These are phyloP conservation scores for Crocallis elinguaria DNA, from an alignment of 2,888 invertebrate genomes.

Conservation along the genomic window DNA sequence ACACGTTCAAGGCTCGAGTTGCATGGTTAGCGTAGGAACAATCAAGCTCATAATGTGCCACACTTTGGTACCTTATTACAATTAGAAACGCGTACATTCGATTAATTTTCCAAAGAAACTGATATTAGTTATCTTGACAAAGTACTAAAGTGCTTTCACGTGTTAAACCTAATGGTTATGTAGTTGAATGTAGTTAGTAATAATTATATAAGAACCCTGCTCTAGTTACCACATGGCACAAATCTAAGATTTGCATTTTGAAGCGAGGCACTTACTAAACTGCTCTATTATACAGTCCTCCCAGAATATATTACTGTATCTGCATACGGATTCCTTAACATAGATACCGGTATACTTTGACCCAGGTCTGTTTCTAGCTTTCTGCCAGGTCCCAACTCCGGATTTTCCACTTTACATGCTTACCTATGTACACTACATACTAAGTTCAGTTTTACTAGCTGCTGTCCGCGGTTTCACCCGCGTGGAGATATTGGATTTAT, in stretches of 20 bases:
- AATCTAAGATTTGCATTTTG: not conserved
- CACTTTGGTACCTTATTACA: not conserved
- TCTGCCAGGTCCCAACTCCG: too few species aligned
- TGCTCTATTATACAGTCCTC: not conserved
- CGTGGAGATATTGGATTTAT: too few species aligned
- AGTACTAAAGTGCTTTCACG: not conserved
- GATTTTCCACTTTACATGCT: too few species aligned
- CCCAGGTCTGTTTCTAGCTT: too few species aligned
- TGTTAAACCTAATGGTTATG: not conserved
- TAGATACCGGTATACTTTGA: too few species aligned
- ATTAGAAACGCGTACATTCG: not conserved
- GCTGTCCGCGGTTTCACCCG: too few species aligned
- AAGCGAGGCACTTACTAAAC: not conserved
- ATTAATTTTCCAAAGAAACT: not conserved
- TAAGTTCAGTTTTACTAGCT: too few species aligned
- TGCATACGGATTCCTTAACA: not conserved
- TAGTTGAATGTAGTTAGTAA: not conserved
- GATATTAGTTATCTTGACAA: not conserved
- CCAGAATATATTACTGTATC: not conserved
- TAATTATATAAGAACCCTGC: slow-evolving; percentile 43
- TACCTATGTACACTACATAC: too few species aligned
- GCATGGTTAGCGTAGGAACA: slow-evolving; percentile 42
- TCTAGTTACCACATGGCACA: slow-evolving; percentile 44
- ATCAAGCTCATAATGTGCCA: not conserved
- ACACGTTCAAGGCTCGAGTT: slow-evolving; percentile 56